Base-by-base conservation (phyloP, 2,888 invertebrate genomes). In the Cecidostiba fungosa region DNA sequence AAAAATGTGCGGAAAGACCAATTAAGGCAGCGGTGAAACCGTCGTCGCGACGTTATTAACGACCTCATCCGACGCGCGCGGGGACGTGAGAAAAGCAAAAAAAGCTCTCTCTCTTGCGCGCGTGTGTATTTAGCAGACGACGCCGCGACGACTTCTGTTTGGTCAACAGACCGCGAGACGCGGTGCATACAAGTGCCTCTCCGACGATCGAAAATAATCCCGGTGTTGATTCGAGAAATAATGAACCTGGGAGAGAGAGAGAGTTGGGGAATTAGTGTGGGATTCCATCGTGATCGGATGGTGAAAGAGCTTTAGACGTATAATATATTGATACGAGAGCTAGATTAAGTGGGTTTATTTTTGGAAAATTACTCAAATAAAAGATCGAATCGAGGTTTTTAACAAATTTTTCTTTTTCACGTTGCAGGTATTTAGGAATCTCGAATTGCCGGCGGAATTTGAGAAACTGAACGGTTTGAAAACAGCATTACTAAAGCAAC, bases 371-470 rank as follows among this genome's bases (percentile, higher is more conserved):
- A n/a, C n/a, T n/a, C n/a, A n/a, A n/a, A n/a, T n/a, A n/a, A n/a
- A n/a, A n/a, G n/a, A n/a, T n/a, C n/a, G n/a, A n/a, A n/a, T n/a
- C n/a, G n/a, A n/a, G 12, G 43, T 43, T 36, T 36, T 12, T 32
- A n/a, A 32, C 32, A 32, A 10, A 39, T 39, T 39, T 54, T 39
- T 54, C n/a, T 47, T 66, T 26, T 66, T 23, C n/a, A 54, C 39
- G 14, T 36, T 47, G 43, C 91, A 97, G 97, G 96, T 97, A 84
- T 97, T 97, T 91, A 95, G 96, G 70, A 95, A 96, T 76, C 94
- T 97, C 86, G 97, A 97, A 93, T 95, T 96, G 90, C 97, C 97
- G 3, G 96, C 96, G 0, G 97, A 97, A 94, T 93, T 96, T 90
- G 95, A 95, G 14, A 96, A 96, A 88, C 94, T 97, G 88, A 91